Base-by-base conservation (phyloP, 2,888 invertebrate species). In the Julus scandinavius region DNA sequence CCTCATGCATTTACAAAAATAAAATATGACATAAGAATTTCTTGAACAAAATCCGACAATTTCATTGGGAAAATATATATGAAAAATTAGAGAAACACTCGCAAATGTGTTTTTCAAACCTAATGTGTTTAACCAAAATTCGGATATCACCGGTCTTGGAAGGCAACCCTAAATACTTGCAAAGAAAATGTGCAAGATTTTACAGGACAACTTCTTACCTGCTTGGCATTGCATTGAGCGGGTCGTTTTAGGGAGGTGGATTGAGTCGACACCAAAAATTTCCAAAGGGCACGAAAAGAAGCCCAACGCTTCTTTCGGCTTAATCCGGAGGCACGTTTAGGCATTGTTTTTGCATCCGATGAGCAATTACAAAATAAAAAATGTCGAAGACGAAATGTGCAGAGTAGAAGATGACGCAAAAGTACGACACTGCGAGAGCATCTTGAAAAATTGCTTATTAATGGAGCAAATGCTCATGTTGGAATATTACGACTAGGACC, bases 231-330 rank as follows among this genome's bases (percentile, higher is more conserved):
- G 63, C 63, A 72, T 72, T 72, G 63, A 72, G 63, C 63, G 9
- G 63, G 63, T 5, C 63, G 20, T 20, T 72, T 72, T 9, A 72
- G 63, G 63, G 17, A 63, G n/a, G 20, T 20, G 63, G 41, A 17
- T 29, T 86, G 86, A 15, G 86, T 54, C 13, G 50, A 86, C 50
- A 86, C 50, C 50, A 86, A 45, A 13, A 86, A 86, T 38, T 86
- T 86, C 86, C 86, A 86, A n/a, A 86, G 20, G 29, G 86, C 38
- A 1, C 86, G n/a, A 29, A 86, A 86, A 38, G 86, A 86, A 13
- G 86, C 86, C 86, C 86, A 86, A 7, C 85, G 41, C 17, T 85
- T 85, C 29, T 85, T 85, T 17, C 85, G 85, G 41, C 45, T 17
- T 41, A 85, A 45, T 85, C 85, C 85, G 17, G 85, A 85, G 45